Evolutionary conservation across 2,888 invertebrate genomes (phyloP).

Genomic region (Meliscaeva auricollis): DNA sequence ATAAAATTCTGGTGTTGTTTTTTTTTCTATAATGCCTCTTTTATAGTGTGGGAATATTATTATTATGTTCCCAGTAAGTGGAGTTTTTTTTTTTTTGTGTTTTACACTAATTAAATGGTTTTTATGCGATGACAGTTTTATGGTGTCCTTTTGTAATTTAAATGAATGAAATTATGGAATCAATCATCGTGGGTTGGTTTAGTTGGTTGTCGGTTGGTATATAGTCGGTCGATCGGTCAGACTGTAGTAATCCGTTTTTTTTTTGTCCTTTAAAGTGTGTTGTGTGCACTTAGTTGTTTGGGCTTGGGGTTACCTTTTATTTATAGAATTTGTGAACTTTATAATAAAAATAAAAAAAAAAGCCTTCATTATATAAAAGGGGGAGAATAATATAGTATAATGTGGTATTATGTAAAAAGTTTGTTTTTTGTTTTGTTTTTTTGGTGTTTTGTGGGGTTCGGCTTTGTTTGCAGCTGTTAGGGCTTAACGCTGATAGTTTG

Average conservation of each 20-base stretch:
- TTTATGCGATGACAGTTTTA: conserved; percentile 73
- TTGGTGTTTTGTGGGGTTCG: conserved; percentile 7
- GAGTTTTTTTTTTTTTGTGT: conserved; percentile 43
- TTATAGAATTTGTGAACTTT: conserved; percentile 39
- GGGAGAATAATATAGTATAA: conserved; percentile 7
- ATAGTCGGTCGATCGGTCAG: not conserved
- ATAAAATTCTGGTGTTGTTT: conserved; percentile 25
- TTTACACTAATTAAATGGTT: conserved; percentile 71
- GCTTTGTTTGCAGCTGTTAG: conserved; percentile 26
- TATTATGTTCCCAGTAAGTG: conserved; percentile 23
- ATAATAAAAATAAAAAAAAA: not conserved
- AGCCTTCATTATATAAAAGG: conserved; percentile 11
- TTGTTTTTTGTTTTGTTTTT: not conserved
- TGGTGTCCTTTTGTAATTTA: conserved; percentile 54
- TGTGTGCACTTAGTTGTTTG: conserved; percentile 21
- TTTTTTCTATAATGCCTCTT: not conserved
- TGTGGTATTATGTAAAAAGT: not conserved
- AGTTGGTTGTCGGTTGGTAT: not conserved
- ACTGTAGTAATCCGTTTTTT: not conserved
- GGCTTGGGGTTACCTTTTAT: conserved; percentile 30
- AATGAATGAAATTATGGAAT: conserved; percentile 46
- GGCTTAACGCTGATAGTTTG: conserved; percentile 27
- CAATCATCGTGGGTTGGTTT: conserved; percentile 31
- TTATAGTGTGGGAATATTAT: conserved; percentile 35
- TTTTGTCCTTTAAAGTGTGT: conserved; percentile 8